These are phyloP conservation scores for Petrocephalus schoutedeni DNA, from an alignment of 2,797 vertebrate genomes.

Conservation along the genomic window DNA sequence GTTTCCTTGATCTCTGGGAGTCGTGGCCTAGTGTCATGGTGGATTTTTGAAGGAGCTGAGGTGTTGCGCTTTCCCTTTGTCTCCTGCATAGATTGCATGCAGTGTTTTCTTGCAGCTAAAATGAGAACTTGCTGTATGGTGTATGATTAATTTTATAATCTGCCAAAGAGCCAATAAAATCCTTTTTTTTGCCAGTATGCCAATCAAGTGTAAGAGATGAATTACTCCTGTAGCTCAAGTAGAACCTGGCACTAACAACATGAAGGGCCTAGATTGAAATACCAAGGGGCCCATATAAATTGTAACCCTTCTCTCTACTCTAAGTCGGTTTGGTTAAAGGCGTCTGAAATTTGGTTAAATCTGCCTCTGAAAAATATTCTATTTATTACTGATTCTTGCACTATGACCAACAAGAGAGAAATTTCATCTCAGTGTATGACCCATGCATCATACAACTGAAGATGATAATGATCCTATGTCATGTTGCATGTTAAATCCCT, in stretches of 20 bases:
- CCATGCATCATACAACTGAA: too few species aligned
- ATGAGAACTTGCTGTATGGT: neutral
- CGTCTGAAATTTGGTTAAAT: neutral
- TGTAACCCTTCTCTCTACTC: neutral
- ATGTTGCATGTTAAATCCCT: neutral
- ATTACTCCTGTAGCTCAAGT: neutral
- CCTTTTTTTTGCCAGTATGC: neutral
- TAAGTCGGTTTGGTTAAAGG: neutral
- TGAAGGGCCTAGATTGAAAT: neutral
- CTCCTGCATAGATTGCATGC: neutral
- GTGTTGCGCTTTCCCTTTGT: neutral
- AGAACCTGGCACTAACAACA: neutral
- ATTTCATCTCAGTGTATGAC: neutral
- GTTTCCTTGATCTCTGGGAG: constrained; percentile 11
- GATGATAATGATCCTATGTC: neutral
- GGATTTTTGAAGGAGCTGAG: neutral
- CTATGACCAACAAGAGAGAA: neutral
- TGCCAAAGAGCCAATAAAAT: neutral
- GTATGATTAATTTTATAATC: neutral
- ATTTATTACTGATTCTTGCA: neutral
- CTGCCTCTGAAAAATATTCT: neutral
- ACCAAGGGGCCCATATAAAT: neutral
- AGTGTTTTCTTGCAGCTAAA: neutral
- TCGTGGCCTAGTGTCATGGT: neutral
- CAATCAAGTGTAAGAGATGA: neutral